Conservation (phyloP, 2,113 vertebrate species). For the Aythya baeri region DNA sequence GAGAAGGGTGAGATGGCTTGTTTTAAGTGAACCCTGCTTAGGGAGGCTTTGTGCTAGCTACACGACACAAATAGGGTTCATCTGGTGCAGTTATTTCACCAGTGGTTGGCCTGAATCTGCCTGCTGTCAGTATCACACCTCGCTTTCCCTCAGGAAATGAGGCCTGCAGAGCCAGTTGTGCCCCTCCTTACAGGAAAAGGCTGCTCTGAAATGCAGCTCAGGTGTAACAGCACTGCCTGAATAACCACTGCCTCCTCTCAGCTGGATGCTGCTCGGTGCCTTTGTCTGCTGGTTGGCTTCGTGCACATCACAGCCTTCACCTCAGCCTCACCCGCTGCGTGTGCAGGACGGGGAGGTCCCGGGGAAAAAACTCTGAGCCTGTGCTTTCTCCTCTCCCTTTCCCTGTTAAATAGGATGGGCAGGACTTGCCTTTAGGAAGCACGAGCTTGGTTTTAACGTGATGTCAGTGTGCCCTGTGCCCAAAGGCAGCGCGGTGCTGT, state of each 20-base stretch:
- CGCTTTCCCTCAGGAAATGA: neutral
- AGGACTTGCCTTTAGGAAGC: neutral
- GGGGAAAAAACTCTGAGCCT: neutral
- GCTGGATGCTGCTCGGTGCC: neutral
- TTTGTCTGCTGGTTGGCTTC: neutral
- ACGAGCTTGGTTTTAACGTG: too few relatives aligned
- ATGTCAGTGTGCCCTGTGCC: too few relatives aligned
- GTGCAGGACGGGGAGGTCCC: neutral
- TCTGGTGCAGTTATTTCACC: neutral
- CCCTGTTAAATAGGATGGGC: neutral
- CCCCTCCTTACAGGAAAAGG: neutral
- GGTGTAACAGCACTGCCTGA: neutral
- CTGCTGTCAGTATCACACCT: neutral
- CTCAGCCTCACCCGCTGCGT: neutral
- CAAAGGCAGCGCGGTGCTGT: rapidly evolving
- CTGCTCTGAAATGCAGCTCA: rapidly evolving
- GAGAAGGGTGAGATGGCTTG: neutral
- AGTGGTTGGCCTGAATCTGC: neutral
- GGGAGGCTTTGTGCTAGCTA: neutral
- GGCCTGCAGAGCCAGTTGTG: slow-evolving; percentile 14
- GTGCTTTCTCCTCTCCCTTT: neutral
- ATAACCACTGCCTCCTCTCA: neutral
- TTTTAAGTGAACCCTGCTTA: neutral
- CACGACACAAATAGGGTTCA: neutral
- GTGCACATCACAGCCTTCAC: neutral